Evolutionary conservation across 2,888 invertebrate species (phyloP).

Genomic region (Onchidella celtica): DNA sequence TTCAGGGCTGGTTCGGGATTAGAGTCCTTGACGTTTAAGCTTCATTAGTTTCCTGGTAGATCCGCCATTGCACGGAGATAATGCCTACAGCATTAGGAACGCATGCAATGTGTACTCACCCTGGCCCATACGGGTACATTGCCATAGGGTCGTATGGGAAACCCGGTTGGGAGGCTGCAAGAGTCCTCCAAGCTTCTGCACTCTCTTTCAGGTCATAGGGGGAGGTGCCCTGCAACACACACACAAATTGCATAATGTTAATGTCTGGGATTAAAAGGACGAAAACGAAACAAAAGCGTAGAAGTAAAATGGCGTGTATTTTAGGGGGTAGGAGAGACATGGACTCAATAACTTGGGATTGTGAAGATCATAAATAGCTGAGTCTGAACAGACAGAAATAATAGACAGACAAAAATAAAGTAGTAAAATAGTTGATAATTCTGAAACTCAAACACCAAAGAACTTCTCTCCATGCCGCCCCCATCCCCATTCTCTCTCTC

Average conservation of each 20-base stretch:
- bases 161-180: conserved; percentile 69
- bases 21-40: too few species aligned
- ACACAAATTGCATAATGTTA: neutral
- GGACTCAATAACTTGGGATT: neutral
- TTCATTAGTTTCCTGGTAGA: too few species aligned
- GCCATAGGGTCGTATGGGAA: conserved; percentile 76
- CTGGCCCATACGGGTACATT: conserved; percentile 73
- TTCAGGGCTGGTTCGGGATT: too few species aligned
- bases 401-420: too few species aligned
- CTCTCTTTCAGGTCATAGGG: conserved; percentile 72
- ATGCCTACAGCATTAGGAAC: neutral
- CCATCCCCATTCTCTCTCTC: too few species aligned
- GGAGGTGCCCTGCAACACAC: conserved; percentile 63
- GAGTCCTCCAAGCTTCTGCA: conserved; percentile 70
- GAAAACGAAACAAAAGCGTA: neutral
- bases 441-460: too few species aligned
- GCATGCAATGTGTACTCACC: conserved; percentile 60
- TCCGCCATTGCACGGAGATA: too few species aligned
- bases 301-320: too few species aligned
- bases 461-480: too few species aligned
- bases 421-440: too few species aligned
- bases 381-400: too few species aligned
- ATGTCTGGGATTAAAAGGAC: neutral
- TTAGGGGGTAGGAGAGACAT: conserved; percentile 2
- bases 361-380: neutral